phyloP scores from a whole-genome alignment of 2,113 vertebrate species.

The Pseudopipra pipra region DNA sequence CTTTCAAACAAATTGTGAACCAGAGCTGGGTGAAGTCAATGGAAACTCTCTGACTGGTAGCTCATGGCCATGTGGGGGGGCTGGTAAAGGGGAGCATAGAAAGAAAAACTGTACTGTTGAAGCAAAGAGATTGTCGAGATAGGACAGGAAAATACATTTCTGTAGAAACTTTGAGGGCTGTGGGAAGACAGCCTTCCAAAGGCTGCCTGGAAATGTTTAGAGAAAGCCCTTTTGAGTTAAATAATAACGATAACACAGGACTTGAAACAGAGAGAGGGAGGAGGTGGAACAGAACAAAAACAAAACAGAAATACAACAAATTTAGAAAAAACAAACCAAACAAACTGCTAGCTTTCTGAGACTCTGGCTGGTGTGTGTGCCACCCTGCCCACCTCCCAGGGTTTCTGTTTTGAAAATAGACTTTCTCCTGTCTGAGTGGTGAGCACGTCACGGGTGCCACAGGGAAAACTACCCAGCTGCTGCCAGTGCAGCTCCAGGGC shows the following conservation, averaged over 20 bases:
- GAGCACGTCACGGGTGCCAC: accelerated
- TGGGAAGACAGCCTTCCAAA: not conserved
- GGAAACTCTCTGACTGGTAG: conserved; percentile 36
- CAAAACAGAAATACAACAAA: not conserved
- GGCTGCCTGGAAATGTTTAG: not conserved
- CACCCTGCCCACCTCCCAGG: not conserved
- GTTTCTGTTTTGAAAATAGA: not conserved
- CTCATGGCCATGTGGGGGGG: not conserved
- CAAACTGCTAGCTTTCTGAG: not conserved
- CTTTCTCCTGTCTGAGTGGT: not conserved
- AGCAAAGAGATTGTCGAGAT: not conserved
- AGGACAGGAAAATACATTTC: not conserved
- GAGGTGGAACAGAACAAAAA: not conserved
- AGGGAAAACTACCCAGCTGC: not conserved
- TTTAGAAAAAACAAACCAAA: not conserved
- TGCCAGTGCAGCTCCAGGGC: not conserved
- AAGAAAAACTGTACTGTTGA: not conserved
- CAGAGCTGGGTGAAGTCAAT: not conserved
- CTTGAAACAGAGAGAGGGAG: not conserved
- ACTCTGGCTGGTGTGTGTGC: not conserved
- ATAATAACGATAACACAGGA: not conserved
- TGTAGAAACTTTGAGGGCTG: not conserved
- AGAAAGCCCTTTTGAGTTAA: not conserved
- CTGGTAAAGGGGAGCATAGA: not conserved
- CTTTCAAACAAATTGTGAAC: not conserved